A percentile compares a stretch with the other conserved stretches of the same genome.
Evolutionary conservation across 2,797 vertebrate species (phyloP).

Genomic region (Fratercula arctica): DNA sequence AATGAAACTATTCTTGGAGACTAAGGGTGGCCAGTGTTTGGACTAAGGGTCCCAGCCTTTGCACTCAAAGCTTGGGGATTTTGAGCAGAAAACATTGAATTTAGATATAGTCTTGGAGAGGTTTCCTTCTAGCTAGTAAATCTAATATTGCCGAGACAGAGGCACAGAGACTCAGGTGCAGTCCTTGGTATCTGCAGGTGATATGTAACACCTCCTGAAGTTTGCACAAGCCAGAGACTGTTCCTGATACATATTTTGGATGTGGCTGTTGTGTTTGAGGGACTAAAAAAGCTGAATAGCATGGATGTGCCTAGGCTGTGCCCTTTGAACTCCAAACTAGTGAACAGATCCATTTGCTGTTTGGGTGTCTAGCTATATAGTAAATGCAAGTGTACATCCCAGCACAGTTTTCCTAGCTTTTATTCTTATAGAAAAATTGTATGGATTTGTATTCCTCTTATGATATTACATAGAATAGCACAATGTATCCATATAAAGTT

Average conservation of each 20-base stretch:
- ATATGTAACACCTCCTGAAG: background rate
- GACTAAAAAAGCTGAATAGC: background rate
- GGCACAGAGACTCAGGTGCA: background rate
- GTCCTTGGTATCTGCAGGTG: background rate
- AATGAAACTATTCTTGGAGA: background rate
- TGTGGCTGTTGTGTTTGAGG: background rate
- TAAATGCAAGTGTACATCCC: background rate
- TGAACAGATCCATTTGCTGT: background rate
- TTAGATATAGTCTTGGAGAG: background rate
- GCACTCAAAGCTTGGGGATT: background rate
- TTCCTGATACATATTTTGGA: background rate
- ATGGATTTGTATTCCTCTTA: background rate
- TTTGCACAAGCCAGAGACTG: background rate
- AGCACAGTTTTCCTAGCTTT: background rate
- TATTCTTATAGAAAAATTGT: background rate
- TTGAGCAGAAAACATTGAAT: background rate
- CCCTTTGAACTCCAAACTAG: background rate
- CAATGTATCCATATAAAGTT: background rate
- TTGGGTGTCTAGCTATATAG: background rate
- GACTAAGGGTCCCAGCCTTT: background rate
- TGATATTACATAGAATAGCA: background rate
- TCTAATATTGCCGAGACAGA: background rate
- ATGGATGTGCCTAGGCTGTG: background rate
- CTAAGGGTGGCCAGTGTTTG: background rate
- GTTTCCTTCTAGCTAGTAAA: background rate